A percentile compares a stretch with the other conserved stretches of the same genome.
These are phyloP conservation scores for Uria lomvia DNA, from an alignment of 2,113 vertebrate species.

Conservation along the genomic window DNA sequence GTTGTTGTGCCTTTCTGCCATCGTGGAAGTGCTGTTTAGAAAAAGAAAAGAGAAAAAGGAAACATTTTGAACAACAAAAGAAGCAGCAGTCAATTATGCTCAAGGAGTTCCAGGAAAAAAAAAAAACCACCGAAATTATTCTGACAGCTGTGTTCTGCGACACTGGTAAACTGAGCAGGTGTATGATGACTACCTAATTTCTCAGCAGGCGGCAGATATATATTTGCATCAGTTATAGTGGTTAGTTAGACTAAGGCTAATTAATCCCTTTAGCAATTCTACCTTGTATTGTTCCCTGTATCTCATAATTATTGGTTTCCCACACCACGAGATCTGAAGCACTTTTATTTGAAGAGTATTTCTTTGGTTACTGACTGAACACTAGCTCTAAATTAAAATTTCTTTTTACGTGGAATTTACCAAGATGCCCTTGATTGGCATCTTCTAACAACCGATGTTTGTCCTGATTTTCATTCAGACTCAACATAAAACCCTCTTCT, in stretches of 20 bases:
- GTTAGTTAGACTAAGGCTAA: constrained; percentile 45
- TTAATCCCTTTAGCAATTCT: constrained; percentile 62
- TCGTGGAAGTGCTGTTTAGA: constrained; percentile 89
- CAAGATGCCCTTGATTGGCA: constrained; percentile 23
- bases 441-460: background rate
- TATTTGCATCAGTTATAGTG: constrained; percentile 61
- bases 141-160: constrained; percentile 37
- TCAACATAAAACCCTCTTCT: constrained; percentile 4
- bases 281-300: constrained; percentile 51
- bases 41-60: background rate
- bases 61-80: constrained; percentile 17
- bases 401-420: background rate
- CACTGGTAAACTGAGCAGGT: constrained; percentile 17
- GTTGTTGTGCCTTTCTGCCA: constrained; percentile 94
- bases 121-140: background rate
- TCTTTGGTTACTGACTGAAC: constrained; percentile 12
- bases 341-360: constrained; percentile 1
- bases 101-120: constrained; percentile 5
- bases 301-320: constrained; percentile 54
- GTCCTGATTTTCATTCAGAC: constrained; percentile 27
- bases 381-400: background rate
- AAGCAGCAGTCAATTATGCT: background rate
- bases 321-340: background rate
- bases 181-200: constrained; percentile 15
- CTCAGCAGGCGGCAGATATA: constrained; percentile 60